Percentiles rank a stretch among this genome's conserved stretches.
Evolutionary conservation across 92 coral and sea anemone species (phyloP).

Genomic region (Zoanthus sansibaricus): DNA sequence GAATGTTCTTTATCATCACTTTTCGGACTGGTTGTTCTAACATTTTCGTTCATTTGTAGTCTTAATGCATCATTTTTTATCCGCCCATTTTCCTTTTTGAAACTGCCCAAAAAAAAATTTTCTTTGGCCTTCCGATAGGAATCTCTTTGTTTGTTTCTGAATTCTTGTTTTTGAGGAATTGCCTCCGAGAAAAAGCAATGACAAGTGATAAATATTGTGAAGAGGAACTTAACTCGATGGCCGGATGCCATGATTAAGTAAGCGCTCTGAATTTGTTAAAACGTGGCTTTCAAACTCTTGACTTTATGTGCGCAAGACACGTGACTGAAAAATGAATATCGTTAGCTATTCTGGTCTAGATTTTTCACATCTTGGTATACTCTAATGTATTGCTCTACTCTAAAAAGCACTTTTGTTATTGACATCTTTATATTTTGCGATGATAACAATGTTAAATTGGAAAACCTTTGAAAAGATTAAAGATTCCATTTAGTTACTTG

Average conservation of each 20-base stretch:
- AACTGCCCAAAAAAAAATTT: no score
- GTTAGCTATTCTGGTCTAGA: no score
- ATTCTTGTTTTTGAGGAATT: not conserved
- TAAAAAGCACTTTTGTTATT: no score
- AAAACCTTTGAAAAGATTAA: no score
- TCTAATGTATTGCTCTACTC: no score
- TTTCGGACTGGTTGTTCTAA: not conserved
- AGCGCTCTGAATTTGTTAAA: not conserved
- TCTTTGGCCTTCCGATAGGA: no score
- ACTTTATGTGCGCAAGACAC: constrained; percentile 2
- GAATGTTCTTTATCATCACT: not conserved
- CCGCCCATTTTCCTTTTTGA: no score
- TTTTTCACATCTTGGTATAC: no score
- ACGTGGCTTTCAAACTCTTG: not conserved
- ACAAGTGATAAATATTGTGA: not conserved
- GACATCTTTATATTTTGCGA: no score
- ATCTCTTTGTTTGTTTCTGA: not conserved
- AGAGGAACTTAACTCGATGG: not conserved
- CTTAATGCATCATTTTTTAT: no score
- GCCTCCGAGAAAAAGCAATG: not conserved
- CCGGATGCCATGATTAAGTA: not conserved
- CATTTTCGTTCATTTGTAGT: not conserved
- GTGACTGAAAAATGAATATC: not conserved
- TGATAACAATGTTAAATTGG: no score
- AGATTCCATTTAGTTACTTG: no score